Conservation (phyloP, 2,113 vertebrate species). For the Galbula dea region DNA sequence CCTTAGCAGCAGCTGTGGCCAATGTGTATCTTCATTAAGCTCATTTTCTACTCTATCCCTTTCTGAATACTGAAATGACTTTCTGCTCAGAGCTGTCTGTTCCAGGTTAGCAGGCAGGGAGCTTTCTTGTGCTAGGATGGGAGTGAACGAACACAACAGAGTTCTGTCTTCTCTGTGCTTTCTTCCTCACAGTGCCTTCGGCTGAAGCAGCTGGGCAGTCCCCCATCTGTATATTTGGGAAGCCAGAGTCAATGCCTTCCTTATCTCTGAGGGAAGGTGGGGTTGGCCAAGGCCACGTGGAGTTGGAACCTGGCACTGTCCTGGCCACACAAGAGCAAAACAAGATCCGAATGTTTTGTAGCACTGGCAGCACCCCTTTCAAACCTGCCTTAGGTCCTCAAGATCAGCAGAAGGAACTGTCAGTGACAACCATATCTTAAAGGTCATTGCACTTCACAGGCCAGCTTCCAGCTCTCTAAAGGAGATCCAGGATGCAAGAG, state of each 20-base stretch:
- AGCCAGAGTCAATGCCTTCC: not conserved
- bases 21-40: not conserved
- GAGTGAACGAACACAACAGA: not conserved
- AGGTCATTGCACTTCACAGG: not conserved
- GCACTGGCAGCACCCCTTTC: not conserved
- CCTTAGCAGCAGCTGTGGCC: slow-evolving; percentile 19
- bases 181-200: not conserved
- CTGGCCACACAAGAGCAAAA: not conserved
- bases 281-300: not conserved
- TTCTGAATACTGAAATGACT: not conserved
- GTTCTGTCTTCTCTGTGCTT: not conserved
- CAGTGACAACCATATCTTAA: not conserved
- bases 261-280: not conserved
- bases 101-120: not conserved
- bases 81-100: not conserved
- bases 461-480: not conserved
- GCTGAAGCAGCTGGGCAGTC: not conserved
- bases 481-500: not conserved
- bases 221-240: not conserved
- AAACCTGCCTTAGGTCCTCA: not conserved
- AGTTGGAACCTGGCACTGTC: not conserved
- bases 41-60: not conserved
- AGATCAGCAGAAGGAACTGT: not conserved
- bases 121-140: not conserved
- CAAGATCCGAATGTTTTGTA: not conserved